Conservation (phyloP, 1,140 invertebrate species). For the Atopsyche davidsoni region DNA sequence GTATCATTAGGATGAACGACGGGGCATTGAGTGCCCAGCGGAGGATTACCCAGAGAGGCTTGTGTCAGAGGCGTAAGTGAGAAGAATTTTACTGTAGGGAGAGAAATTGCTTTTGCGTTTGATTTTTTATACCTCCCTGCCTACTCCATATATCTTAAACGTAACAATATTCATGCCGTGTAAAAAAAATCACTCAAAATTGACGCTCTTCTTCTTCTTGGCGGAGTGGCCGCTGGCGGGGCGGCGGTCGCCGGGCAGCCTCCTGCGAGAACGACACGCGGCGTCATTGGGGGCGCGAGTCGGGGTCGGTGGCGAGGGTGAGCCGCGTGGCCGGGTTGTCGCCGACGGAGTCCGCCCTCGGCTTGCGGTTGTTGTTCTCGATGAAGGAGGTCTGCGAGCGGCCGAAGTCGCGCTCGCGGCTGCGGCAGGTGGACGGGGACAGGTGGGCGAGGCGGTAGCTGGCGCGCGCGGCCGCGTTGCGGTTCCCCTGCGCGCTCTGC, state of each 20-base stretch:
- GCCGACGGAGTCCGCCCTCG: slow-evolving; percentile 41
- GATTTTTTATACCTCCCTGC: no score
- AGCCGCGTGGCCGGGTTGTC: slow-evolving; percentile 40
- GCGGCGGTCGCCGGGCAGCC: slow-evolving; percentile 1
- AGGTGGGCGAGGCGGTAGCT: slow-evolving; percentile 44
- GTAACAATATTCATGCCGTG: no score
- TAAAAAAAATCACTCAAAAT: slow-evolving; percentile 27
- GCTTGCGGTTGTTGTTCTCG: slow-evolving; percentile 43
- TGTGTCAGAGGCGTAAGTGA: no score
- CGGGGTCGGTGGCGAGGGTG: slow-evolving; percentile 39
- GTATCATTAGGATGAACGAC: no score
- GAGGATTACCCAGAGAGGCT: no score
- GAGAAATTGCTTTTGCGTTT: no score
- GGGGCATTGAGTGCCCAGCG: no score
- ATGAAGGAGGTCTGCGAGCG: slow-evolving; percentile 44
- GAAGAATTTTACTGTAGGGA: no score
- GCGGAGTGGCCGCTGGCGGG: slow-evolving; percentile 11
- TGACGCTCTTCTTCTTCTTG: slow-evolving; percentile 25
- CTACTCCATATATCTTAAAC: no score
- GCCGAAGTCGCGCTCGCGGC: slow-evolving; percentile 38
- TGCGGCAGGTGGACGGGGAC: slow-evolving; percentile 43
- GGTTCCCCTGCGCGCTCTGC: slow-evolving; percentile 36
- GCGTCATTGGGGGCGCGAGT: slow-evolving; percentile 26
- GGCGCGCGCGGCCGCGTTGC: slow-evolving; percentile 30
- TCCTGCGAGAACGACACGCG: slow-evolving; percentile 11